phyloP scores from a whole-genome alignment of 2,113 vertebrate species.

The Chauna torquata region DNA sequence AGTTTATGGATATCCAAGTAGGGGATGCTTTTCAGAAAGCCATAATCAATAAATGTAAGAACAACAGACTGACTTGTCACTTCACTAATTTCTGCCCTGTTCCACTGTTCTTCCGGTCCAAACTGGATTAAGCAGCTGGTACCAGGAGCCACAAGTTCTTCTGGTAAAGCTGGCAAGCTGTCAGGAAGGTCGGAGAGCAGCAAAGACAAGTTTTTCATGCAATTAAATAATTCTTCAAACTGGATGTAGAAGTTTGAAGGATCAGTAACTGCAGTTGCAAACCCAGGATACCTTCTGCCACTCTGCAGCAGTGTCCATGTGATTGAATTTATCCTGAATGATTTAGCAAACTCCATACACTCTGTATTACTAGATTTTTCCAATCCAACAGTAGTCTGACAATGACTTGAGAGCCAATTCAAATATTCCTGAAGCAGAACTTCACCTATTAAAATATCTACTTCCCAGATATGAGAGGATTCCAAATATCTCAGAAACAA shows the following conservation, averaged over 20 bases:
- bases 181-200: conserved; percentile 77
- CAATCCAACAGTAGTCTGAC: background rate
- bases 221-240: conserved; percentile 75
- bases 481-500: conserved; percentile 74
- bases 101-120: conserved; percentile 77
- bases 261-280: conserved; percentile 74
- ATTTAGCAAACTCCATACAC: background rate
- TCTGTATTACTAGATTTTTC: background rate
- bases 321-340: conserved; percentile 13
- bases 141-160: conserved; percentile 72
- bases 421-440: conserved; percentile 52
- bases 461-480: conserved; percentile 72
- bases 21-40: conserved; percentile 70
- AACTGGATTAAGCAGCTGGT: conserved; percentile 78
- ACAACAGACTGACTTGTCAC: conserved; percentile 55
- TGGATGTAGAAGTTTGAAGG: conserved; percentile 84
- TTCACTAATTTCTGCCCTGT: conserved; percentile 81
- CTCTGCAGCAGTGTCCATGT: conserved; percentile 62
- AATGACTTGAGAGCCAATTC: background rate
- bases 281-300: conserved; percentile 69
- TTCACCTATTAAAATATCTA: conserved; percentile 75
- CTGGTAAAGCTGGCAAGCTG: conserved; percentile 68
- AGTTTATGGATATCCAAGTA: conserved; percentile 68
- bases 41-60: conserved; percentile 83
- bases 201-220: conserved; percentile 72